Conservation (phyloP, 1,140 invertebrate species). For the Phenacoccus solenopsis region DNA sequence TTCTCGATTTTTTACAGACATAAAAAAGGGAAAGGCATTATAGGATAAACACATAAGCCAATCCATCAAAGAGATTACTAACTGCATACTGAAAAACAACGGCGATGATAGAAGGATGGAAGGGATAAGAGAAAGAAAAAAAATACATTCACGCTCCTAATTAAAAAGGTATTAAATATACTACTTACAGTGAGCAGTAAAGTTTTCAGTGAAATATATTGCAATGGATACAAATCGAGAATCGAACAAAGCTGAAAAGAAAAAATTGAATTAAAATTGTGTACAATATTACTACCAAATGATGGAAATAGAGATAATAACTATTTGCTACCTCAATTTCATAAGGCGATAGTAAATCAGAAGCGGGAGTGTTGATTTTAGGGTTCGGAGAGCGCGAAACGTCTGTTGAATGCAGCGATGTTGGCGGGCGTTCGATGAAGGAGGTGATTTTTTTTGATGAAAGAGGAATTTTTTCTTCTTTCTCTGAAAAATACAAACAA, state of each 20-base stretch:
- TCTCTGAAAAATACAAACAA: conserved; percentile 5
- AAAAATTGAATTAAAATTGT: conserved; percentile 1
- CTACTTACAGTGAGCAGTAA: conserved; percentile 17
- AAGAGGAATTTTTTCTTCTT: conserved; percentile 15
- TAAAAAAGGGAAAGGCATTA: too few species aligned
- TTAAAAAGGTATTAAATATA: not conserved
- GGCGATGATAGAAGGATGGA: too few species aligned
- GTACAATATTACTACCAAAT: not conserved
- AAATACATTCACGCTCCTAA: not conserved
- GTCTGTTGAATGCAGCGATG: conserved; percentile 9
- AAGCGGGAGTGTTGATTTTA: not conserved
- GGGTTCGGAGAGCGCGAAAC: not conserved
- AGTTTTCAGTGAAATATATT: conserved; percentile 18
- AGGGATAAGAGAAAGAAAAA: too few species aligned
- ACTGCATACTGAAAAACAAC: too few species aligned
- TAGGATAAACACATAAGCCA: too few species aligned
- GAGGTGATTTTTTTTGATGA: conserved; percentile 13
- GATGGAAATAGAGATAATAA: not conserved
- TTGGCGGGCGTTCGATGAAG: conserved; percentile 7
- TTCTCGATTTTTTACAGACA: too few species aligned
- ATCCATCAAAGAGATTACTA: too few species aligned
- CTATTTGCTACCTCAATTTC: not conserved
- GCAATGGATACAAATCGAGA: not conserved
- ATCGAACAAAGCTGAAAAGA: conserved; percentile 10
- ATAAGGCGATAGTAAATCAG: not conserved